These are phyloP conservation scores for Parazoanthus swiftii DNA, from an alignment of 92 coral and sea anemone genomes.

Conservation along the genomic window DNA sequence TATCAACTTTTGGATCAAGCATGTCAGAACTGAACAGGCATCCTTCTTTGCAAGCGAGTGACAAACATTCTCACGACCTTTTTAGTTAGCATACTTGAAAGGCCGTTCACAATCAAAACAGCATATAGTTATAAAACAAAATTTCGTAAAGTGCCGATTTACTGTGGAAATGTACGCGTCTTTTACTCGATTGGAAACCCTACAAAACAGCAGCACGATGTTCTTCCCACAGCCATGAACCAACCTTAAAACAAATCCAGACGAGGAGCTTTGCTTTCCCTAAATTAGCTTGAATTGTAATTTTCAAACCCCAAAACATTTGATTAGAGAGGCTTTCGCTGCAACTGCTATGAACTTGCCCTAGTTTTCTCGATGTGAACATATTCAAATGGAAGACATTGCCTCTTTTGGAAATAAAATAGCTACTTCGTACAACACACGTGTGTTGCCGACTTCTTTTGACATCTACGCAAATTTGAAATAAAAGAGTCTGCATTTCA, in stretches of 20 bases:
- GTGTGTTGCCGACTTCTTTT: slow-evolving; percentile 13
- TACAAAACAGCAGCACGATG: background rate
- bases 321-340: slow-evolving; percentile 38
- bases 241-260: slow-evolving; percentile 16
- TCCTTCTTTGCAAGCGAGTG: background rate
- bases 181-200: background rate
- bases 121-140: background rate
- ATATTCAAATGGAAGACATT: background rate
- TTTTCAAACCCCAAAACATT: slow-evolving; percentile 15
- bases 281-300: background rate
- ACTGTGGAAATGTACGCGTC: background rate
- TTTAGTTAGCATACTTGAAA: background rate
- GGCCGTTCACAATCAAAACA: background rate
- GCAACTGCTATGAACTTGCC: background rate
- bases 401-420: slow-evolving; percentile 42
- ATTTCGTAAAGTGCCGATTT: background rate
- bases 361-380: background rate
- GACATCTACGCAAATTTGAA: background rate
- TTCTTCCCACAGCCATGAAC: background rate
- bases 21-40: background rate
- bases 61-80: background rate
- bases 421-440: slow-evolving; percentile 15
- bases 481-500: background rate
- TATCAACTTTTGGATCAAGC: background rate
- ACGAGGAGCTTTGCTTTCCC: background rate